Evolutionary conservation across 1,140 invertebrate genomes (phyloP), one percentile per base, ranked within the genome.

Genomic region (Drosophila nannoptera): DNA sequence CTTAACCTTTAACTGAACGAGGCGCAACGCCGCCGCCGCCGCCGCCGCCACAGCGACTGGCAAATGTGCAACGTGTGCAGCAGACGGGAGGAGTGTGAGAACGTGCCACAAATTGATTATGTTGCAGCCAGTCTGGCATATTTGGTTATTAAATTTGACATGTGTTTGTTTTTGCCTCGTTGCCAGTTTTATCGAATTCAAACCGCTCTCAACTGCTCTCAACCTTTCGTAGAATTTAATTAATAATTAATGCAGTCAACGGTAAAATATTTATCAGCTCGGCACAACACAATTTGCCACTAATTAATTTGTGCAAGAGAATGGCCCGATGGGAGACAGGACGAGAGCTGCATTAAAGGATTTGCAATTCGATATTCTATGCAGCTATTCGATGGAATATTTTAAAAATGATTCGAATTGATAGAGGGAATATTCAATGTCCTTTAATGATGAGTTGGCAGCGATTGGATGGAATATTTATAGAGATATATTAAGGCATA

Each of bases 21-120:
- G 48, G 48, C 48, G 9, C 31, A 49, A 14, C 49, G 40, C 40
- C 12, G 12, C 12, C 8, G 1, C 35, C 35, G 29, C 45, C 29
- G 48, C n/a, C n/a, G 2, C 35, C 8, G 40, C 14, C 35, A 48
- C 16, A 11, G 48, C n/a, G 6, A 4, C 35, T 7, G 40, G 12
- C 9, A 38, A 53, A 53, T 38, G 50, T 63, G 58, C 42, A 69
- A 48, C 35, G 50, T 53, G 49, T 52, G 33, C 50, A 53, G 32
- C 49, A 33, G 49, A 50, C 49, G 32, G 0, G 33, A 1, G 12
- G 45, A 11, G 31, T 32, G 11, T 36, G 40, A 36, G 14, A 46
- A 55, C 42, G 42, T 46, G 42, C 52, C 42, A 32, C 12, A 16
- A 48, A 14, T 36, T 46, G 16, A 48, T 32, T 48, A 59, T 29